Evolutionary conservation across 2,888 invertebrate genomes (phyloP).

Genomic region (Amblyjoppa fuscipennis): DNA sequence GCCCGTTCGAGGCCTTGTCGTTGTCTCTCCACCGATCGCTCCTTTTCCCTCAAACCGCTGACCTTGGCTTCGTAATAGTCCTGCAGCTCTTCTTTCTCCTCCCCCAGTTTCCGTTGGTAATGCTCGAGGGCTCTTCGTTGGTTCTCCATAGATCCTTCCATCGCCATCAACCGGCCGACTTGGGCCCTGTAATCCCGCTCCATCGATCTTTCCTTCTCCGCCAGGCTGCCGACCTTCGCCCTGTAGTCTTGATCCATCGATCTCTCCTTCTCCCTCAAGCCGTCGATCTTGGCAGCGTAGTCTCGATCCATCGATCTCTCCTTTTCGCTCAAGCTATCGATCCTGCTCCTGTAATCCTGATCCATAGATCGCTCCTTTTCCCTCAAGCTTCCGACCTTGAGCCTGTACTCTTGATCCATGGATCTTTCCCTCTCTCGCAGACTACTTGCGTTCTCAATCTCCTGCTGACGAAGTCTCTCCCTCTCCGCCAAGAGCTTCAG

Average conservation of each 20-base stretch:
- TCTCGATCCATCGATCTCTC: not conserved
- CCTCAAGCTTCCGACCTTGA: not conserved
- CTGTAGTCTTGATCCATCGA: not conserved
- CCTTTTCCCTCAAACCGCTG: not conserved
- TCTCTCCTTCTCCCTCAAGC: not conserved
- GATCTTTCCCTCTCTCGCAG: not conserved
- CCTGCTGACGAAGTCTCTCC: slow-evolving; percentile 9
- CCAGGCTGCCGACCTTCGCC: not conserved
- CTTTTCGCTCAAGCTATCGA: not conserved
- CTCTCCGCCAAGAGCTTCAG: slow-evolving; percentile 12
- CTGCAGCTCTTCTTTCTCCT: not conserved
- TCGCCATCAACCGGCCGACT: not conserved
- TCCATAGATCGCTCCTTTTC: not conserved
- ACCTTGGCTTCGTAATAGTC: not conserved
- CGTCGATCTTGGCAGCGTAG: not conserved
- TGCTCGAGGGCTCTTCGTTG: not conserved
- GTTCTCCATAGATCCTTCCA: not conserved
- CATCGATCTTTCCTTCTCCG: not conserved
- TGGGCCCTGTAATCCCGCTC: not conserved
- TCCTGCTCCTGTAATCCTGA: not conserved
- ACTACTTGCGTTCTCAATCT: not conserved
- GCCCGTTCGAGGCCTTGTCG: not conserved
- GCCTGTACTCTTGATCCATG: not conserved
- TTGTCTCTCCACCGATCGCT: not conserved
- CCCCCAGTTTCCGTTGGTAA: not conserved